These are phyloP conservation scores for Turritopsis dohrnii DNA, from an alignment of 30 jellyfish, hydroid and myxozoan genomes.

Conservation along the genomic window DNA sequence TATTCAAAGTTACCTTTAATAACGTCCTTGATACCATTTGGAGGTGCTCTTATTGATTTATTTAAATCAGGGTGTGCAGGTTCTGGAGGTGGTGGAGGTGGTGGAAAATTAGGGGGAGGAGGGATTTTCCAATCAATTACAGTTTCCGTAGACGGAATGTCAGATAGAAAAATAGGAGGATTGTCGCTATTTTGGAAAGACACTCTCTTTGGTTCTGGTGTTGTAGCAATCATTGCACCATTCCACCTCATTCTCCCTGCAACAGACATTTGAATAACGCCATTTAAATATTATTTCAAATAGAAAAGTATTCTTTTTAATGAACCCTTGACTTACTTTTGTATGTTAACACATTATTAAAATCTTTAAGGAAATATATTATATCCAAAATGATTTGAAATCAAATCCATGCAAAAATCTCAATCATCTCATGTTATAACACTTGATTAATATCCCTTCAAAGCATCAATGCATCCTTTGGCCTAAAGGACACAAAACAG, in stretches of 20 bases:
- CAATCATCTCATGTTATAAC: no score
- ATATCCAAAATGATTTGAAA: no score
- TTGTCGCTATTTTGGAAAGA: neutral
- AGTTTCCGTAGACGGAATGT: neutral
- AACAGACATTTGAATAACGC: neutral
- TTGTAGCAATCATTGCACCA: neutral
- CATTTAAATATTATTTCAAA: neutral
- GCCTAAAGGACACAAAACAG: neutral
- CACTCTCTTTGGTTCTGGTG: slow-evolving; percentile 4
- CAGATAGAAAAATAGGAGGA: neutral
- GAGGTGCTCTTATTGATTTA: slow-evolving; percentile 26
- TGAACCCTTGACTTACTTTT: no score
- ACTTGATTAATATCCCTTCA: no score
- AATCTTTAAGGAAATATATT: no score
- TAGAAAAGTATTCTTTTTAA: no score
- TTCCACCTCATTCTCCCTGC: neutral
- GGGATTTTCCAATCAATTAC: neutral
- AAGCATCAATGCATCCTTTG: neutral
- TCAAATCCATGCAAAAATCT: no score
- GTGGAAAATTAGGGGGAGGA: slow-evolving; percentile 19
- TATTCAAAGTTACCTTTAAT: neutral
- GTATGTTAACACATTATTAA: no score
- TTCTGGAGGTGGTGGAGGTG: slow-evolving; percentile 45
- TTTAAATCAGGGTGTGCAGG: slow-evolving; percentile 10
- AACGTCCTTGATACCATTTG: slow-evolving; percentile 18